phyloP scores from a whole-genome alignment of 1,140 invertebrate genomes.

The Aphelenchoides fujianensis region DNA sequence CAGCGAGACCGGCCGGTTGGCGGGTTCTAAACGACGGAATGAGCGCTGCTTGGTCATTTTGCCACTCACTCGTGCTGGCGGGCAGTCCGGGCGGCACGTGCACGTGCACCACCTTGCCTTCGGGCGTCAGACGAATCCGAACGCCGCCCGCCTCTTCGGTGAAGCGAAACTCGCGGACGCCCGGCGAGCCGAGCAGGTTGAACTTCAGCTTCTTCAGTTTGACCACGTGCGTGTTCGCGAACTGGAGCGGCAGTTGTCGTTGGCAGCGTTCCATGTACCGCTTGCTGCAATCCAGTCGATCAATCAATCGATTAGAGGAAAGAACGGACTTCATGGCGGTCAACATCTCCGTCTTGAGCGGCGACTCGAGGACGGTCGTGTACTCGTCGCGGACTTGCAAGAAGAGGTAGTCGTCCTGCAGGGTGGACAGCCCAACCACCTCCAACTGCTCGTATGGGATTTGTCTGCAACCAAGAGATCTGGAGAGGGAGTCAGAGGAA shows the following conservation, averaged over 20 bases:
- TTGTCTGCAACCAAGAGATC: constrained; percentile 44
- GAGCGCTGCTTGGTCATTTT: background rate
- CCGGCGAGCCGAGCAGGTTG: constrained; percentile 36
- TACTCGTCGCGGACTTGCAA: constrained; percentile 72
- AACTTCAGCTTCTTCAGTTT: constrained; percentile 46
- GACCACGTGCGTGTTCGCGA: constrained; percentile 41
- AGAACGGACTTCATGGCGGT: constrained; percentile 61
- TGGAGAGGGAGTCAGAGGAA: background rate
- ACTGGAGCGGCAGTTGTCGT: constrained; percentile 44
- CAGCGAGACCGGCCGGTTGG: constrained; percentile 38
- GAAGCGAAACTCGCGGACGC: constrained; percentile 21
- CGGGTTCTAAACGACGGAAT: constrained; percentile 42
- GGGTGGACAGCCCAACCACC: constrained; percentile 67
- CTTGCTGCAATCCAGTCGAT: constrained; percentile 50
- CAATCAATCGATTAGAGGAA: constrained; percentile 14
- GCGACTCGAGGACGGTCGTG: constrained; percentile 70
- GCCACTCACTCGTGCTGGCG: constrained; percentile 68
- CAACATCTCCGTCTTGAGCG: constrained; percentile 75
- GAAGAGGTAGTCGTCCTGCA: constrained; percentile 72
- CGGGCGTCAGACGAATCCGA: constrained; percentile 65
- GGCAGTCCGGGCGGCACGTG: constrained; percentile 70
- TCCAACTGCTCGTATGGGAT: constrained; percentile 68
- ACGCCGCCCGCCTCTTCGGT: background rate
- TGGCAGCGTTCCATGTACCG: constrained; percentile 51
- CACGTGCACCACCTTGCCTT: constrained; percentile 69